Base-by-base conservation (phyloP, 2,113 vertebrate species). In the Corythornis madagascariensis region DNA sequence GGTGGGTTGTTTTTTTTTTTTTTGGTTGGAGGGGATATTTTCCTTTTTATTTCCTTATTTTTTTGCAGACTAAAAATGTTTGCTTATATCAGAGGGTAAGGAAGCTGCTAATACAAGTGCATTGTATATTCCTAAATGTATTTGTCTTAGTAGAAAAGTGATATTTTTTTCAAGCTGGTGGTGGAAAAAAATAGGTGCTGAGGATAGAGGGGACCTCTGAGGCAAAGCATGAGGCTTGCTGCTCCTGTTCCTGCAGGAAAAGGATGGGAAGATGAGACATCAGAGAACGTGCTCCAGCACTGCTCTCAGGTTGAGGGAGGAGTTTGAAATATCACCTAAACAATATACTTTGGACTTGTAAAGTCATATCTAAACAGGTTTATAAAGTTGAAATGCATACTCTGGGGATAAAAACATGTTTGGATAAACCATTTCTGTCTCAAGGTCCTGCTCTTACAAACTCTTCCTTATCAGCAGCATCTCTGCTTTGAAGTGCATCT, bases 151-250 rank as follows among this genome's bases (percentile, higher is more conserved):
- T 19, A 42, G 63, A 56, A 86, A 52, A 50, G 9, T 19, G 29
- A 53, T 4, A 11, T 20, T 7, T 31, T 57, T 75, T 74, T 33
- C 24, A 56, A 52, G 40, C 29, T 5, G 5, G 4, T 60, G 40
- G 17, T n/a, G 48, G 48, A 50, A 25, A 4, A 33, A 50, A 24
- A n/a, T 70, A 61, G 16, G 1, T 4, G 3, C 42, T 43, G 35
- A 53, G 43, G 20, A 10, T 13, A 73, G 29, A 40, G 10, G 5
- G 35, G 45, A 43, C 7, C 6, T n/a, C 25, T 22, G 64, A 28
- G 2, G 9, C 1, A 1, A 47, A 77, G 22, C 47, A 48, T 48
- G 47, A 48, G 22, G 48, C 16, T 57, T 1, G 0, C 13, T 70
- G 48, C 21, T 60, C 7, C 2, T 0, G 2, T 45, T 60, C 11